These are phyloP conservation scores for Gymnothorax reevesii DNA, from an alignment of 2,797 vertebrate species.

Conservation along the genomic window DNA sequence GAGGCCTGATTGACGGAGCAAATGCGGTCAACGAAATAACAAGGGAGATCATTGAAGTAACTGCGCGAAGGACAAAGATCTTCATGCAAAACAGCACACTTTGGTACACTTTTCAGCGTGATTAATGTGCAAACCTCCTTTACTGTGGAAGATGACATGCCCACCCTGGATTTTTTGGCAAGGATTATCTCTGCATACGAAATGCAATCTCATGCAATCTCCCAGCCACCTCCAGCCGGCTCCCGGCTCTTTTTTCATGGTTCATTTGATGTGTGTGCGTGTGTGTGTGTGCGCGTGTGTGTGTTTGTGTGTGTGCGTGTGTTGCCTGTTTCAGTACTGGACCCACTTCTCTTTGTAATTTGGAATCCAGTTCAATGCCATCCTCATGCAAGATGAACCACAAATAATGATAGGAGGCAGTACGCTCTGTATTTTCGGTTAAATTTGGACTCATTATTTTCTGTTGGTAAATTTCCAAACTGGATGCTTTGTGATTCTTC, in stretches of 20 bases:
- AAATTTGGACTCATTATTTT: conserved; percentile 24
- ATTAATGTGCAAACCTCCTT: conserved; percentile 8
- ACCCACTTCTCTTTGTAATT: conserved; percentile 13
- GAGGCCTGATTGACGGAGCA: neutral
- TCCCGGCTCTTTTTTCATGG: neutral
- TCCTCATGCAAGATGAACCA: conserved; percentile 11
- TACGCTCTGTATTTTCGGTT: neutral
- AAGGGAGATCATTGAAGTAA: neutral
- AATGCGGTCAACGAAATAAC: neutral
- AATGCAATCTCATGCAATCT: neutral
- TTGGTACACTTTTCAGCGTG: neutral
- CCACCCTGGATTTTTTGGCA: neutral
- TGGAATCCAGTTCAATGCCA: conserved; percentile 21
- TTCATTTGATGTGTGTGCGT: neutral
- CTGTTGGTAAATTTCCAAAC: conserved; percentile 13
- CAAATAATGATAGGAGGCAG: conserved; percentile 8
- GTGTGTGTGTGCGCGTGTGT: too few relatives aligned
- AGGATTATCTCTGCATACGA: neutral
- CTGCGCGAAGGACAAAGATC: neutral
- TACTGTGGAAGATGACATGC: neutral
- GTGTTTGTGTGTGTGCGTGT: too few relatives aligned
- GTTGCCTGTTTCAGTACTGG: conserved; percentile 17
- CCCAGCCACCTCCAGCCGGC: neutral
- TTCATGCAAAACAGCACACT: neutral
- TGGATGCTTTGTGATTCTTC: neutral